Base-by-base conservation (phyloP, 2,797 vertebrate species). In the Alfaro cultratus region DNA sequence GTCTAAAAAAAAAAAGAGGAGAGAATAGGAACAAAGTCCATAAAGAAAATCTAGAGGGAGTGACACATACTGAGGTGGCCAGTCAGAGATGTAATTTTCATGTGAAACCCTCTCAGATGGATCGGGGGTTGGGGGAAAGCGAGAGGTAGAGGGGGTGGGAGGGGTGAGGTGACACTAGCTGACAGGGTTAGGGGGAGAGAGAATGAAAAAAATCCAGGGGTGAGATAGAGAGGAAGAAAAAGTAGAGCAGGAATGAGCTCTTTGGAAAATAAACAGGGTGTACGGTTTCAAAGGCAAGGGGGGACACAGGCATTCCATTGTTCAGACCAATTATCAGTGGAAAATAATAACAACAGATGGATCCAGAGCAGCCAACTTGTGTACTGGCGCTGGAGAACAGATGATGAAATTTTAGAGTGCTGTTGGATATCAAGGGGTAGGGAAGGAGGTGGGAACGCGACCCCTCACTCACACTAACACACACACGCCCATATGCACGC, bases 291-390 rank as follows among this genome's bases (percentile, higher is more conserved):
- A 99, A 98, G 97, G 96, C 97, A 91, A 86, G 87, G 90, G 90
- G 96, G 96, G 96, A 96, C 95, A 98, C 97, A 98, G 97, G 96
- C 98, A 99, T 99, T 97, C 97, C 98, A 98, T 98, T 99, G 98
- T 98, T 98, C 96, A 94, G 96, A 96, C 97, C 97, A 99, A 99
- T 99, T 99, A 99, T 99, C 97, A 97, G 97, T 96, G 95, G 97
- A 98, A 99, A 99, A 98, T 98, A 99, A 99, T 97, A 99, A 99
- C 98, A 99, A 97, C 98, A 99, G 98, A 99, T 99, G 98, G 97
- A 97, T 97, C 96, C 95, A 97, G 97, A 97, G 95, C 96, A 95
- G 97, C 96, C 97, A 96, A 97, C 96, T 97, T 97, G 96, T 96
- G 97, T 84, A 94, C 97, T 95, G 95, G 96, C 93, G 95, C 96